Conservation (phyloP, 2,797 vertebrate genomes). For the Parotocinclus haroldoi region DNA sequence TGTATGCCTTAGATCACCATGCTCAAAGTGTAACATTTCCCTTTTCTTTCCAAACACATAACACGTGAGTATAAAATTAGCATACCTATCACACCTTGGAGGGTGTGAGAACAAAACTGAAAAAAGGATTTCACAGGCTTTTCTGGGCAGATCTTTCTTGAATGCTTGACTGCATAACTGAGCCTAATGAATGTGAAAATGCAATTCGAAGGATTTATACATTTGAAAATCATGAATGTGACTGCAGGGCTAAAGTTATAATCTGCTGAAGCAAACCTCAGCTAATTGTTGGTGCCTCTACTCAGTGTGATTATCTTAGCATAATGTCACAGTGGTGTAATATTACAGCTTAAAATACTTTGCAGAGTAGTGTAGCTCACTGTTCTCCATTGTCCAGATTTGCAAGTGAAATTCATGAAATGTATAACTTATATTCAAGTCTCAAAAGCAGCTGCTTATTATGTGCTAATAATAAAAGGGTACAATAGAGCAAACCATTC, state of each 20-base stretch:
- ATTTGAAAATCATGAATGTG: constrained; percentile 44
- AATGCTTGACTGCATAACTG: constrained; percentile 21
- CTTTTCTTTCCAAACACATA: background rate
- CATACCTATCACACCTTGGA: constrained; percentile 30
- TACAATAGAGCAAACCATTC: too few species aligned
- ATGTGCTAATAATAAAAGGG: too few species aligned
- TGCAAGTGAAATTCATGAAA: too few species aligned
- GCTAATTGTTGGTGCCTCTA: constrained; percentile 18
- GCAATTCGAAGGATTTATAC: too few species aligned
- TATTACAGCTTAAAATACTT: too few species aligned
- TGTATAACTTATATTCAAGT: too few species aligned
- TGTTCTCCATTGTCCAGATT: too few species aligned
- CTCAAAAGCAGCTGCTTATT: too few species aligned
- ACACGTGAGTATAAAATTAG: constrained; percentile 30
- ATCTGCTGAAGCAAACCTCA: constrained; percentile 36
- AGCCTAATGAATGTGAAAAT: constrained; percentile 52
- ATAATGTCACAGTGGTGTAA: constrained; percentile 2
- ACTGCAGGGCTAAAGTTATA: constrained; percentile 43
- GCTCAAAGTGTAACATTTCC: background rate
- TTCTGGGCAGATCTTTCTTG: constrained; percentile 18
- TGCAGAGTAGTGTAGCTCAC: too few species aligned
- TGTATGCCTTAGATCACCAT: constrained; percentile 8
- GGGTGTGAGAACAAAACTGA: constrained; percentile 21
- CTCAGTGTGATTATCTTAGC: too few species aligned
- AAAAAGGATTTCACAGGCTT: constrained; percentile 23